Conservation (phyloP, 30 jellyfish, hydroid and myxozoan genomes). For the Clytia hemisphaerica region DNA sequence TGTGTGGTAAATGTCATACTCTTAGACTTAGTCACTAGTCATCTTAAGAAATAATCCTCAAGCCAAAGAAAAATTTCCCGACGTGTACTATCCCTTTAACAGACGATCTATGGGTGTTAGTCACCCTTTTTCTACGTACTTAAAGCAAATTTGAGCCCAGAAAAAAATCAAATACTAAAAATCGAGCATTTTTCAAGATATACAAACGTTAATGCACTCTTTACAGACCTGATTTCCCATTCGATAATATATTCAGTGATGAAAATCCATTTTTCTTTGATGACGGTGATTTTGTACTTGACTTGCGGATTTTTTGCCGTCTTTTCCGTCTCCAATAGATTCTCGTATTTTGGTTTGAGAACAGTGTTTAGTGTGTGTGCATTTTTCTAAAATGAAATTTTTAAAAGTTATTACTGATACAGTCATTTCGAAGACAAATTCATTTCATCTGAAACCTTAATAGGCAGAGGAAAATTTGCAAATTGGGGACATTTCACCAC, state of each 20-base stretch:
- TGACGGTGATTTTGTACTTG: conserved; percentile 52
- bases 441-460: not conserved
- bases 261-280: conserved; percentile 67
- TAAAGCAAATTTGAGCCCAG: too few relatives aligned
- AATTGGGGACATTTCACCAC: too few relatives aligned
- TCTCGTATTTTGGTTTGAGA: conserved; percentile 31
- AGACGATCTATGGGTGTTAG: too few relatives aligned
- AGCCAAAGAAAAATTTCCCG: too few relatives aligned
- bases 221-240: conserved; percentile 64
- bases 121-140: too few relatives aligned
- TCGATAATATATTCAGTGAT: conserved; percentile 43
- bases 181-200: not conserved
- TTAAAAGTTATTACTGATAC: not conserved
- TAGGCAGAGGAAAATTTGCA: too few relatives aligned
- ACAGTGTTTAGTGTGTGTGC: conserved; percentile 27
- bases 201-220: not conserved
- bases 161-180: not conserved
- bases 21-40: too few relatives aligned
- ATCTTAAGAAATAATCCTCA: too few relatives aligned
- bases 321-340: conserved; percentile 36
- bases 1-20: too few relatives aligned
- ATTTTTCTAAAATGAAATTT: conserved; percentile 30
- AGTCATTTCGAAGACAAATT: not conserved
- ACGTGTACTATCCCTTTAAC: too few relatives aligned
- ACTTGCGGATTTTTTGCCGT: conserved; percentile 37